phyloP scores from a whole-genome alignment of 1,140 invertebrate species.

The Solen grandis region DNA sequence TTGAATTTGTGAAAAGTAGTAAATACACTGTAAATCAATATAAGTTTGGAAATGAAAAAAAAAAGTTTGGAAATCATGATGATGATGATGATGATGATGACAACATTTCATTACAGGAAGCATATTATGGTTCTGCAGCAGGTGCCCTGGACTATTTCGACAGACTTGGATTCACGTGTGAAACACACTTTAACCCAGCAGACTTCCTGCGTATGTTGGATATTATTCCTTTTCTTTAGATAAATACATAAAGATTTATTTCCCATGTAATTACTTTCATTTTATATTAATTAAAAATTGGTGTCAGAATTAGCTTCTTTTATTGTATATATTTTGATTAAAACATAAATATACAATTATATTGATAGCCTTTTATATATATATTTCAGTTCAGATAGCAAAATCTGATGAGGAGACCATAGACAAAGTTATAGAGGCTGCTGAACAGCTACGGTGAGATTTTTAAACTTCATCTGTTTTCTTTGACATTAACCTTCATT shows the following conservation, averaged over 20 bases:
- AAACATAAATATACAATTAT: too few species aligned
- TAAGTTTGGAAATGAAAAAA: too few species aligned
- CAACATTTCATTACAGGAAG: conserved; percentile 84
- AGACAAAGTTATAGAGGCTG: background rate
- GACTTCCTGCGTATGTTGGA: conserved; percentile 91
- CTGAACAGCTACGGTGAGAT: background rate
- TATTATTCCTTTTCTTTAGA: background rate
- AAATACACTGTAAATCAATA: too few species aligned
- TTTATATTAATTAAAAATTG: background rate
- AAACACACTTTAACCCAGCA: conserved; percentile 92
- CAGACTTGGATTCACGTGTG: conserved; percentile 87
- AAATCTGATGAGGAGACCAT: conserved; percentile 40
- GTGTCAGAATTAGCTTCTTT: background rate
- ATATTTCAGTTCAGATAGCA: conserved; percentile 23
- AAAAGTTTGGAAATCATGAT: too few species aligned
- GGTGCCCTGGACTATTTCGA: conserved; percentile 89
- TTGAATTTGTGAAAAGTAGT: too few species aligned
- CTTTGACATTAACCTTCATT: too few species aligned
- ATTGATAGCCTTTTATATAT: too few species aligned
- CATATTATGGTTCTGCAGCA: conserved; percentile 89
- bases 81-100: too few species aligned
- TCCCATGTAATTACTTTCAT: background rate
- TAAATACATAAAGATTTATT: background rate
- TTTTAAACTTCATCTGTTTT: too few species aligned
- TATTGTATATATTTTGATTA: background rate